These are phyloP conservation scores for Hydrolagus colliei DNA, from an alignment of 2,797 vertebrate genomes.

Conservation along the genomic window DNA sequence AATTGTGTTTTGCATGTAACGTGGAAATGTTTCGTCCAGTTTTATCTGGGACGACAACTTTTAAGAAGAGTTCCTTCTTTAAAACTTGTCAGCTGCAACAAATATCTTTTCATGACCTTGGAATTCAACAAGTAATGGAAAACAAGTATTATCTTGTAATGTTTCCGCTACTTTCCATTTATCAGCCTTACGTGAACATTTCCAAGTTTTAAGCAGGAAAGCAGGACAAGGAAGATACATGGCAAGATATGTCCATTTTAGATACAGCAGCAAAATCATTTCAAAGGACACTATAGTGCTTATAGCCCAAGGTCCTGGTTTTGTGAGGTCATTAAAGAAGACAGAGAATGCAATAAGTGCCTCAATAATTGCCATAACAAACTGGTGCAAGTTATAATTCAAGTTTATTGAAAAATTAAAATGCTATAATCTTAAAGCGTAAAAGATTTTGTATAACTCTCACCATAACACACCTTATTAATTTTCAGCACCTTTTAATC, in stretches of 20 bases:
- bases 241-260: slow-evolving; percentile 25
- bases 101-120: background rate
- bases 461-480: slow-evolving; percentile 39
- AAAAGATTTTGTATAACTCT: slow-evolving; percentile 34
- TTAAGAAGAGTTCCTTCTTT: background rate
- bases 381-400: slow-evolving; percentile 37
- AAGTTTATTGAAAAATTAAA: slow-evolving; percentile 40
- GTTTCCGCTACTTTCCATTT: slow-evolving; percentile 6
- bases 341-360: slow-evolving; percentile 37
- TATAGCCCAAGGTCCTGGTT: slow-evolving; percentile 34
- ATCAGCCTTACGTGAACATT: slow-evolving; percentile 4
- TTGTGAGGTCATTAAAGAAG: slow-evolving; percentile 40
- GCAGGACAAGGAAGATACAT: slow-evolving; percentile 22
- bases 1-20: background rate
- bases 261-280: slow-evolving; percentile 31
- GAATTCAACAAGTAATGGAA: background rate
- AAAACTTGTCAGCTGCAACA: slow-evolving; percentile 5
- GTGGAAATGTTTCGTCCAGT: background rate
- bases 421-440: slow-evolving; percentile 34
- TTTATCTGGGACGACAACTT: background rate
- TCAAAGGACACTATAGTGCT: slow-evolving; percentile 38
- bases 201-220: slow-evolving; percentile 10
- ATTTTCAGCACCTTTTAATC: slow-evolving; percentile 38
- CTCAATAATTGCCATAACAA: slow-evolving; percentile 38
- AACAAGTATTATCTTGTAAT: slow-evolving; percentile 15